Conservation (phyloP, 2,797 vertebrate species). For the Ptychadena robeensis region DNA sequence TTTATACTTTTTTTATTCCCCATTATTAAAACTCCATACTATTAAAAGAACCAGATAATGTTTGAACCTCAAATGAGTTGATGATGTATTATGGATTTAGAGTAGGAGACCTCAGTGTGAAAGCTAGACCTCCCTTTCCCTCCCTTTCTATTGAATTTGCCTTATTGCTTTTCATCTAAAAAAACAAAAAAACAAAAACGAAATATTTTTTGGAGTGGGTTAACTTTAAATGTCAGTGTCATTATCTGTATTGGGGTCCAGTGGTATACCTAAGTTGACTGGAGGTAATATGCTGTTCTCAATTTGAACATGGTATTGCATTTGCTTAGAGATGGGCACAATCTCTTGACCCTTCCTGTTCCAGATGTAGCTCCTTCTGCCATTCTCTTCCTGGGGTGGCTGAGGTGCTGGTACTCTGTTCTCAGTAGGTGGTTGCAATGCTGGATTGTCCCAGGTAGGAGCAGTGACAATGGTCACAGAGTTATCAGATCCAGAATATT, state of each 20-base stretch:
- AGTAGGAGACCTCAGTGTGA: no score
- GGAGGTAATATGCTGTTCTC: not conserved
- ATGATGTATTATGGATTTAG: no score
- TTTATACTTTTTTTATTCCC: no score
- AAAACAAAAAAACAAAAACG: no score
- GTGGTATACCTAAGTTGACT: not conserved
- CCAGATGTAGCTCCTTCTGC: conserved; percentile 62
- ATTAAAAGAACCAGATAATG: no score
- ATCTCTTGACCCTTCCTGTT: conserved; percentile 63
- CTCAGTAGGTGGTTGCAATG: conserved; percentile 73
- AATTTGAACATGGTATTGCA: conserved; percentile 19
- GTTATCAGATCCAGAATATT: conserved; percentile 66
- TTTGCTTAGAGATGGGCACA: conserved; percentile 59
- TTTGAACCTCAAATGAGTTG: no score
- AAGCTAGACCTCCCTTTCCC: no score
- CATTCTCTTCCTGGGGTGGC: conserved; percentile 61
- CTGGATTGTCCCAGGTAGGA: conserved; percentile 67
- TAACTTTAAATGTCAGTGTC: not conserved
- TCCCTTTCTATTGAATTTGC: no score
- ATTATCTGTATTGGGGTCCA: not conserved
- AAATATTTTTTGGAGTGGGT: no score
- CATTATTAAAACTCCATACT: no score
- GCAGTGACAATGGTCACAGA: conserved; percentile 68
- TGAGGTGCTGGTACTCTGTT: conserved; percentile 63
- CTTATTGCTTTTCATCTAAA: no score